Percentiles rank a stretch among this genome's conserved stretches.
Evolutionary conservation across 2,113 vertebrate species (phyloP).

Genomic region (Erpornis zantholeuca): DNA sequence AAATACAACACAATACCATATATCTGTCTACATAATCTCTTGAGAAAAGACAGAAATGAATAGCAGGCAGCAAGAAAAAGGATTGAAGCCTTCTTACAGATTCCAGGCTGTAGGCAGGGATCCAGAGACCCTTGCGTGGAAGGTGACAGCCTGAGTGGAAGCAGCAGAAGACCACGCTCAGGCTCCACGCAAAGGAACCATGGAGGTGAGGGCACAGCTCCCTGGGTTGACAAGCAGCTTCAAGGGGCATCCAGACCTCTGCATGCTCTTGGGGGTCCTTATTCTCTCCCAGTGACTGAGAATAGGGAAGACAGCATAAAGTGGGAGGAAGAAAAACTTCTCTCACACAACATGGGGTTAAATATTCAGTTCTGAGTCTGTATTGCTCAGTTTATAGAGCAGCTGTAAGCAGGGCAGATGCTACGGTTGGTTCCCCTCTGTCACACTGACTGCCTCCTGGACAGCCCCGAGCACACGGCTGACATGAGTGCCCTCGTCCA

Average conservation of each 20-base stretch:
- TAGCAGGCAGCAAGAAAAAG: not conserved
- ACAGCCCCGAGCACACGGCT: rapidly evolving
- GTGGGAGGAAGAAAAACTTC: not conserved
- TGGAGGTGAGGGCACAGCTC: not conserved
- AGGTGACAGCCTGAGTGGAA: not conserved
- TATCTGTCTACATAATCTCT: not conserved
- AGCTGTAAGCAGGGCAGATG: not conserved
- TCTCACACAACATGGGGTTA: not conserved
- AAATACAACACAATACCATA: not conserved
- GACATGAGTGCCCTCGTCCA: not conserved
- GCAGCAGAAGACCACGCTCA: not conserved
- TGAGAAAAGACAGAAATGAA: not conserved
- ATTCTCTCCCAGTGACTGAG: not conserved
- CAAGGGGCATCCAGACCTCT: not conserved
- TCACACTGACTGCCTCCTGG: not conserved
- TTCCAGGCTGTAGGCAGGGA: not conserved
- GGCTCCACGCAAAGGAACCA: rapidly evolving
- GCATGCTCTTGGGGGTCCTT: rapidly evolving
- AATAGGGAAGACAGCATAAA: not conserved
- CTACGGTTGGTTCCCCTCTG: rapidly evolving
- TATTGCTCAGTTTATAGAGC: not conserved
- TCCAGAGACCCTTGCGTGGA: not conserved
- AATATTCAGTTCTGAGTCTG: not conserved
- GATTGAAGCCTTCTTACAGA: not conserved
- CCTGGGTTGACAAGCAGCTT: not conserved